phyloP scores from a whole-genome alignment of 2,888 invertebrate species.

The Conops quadrifasciatus region DNA sequence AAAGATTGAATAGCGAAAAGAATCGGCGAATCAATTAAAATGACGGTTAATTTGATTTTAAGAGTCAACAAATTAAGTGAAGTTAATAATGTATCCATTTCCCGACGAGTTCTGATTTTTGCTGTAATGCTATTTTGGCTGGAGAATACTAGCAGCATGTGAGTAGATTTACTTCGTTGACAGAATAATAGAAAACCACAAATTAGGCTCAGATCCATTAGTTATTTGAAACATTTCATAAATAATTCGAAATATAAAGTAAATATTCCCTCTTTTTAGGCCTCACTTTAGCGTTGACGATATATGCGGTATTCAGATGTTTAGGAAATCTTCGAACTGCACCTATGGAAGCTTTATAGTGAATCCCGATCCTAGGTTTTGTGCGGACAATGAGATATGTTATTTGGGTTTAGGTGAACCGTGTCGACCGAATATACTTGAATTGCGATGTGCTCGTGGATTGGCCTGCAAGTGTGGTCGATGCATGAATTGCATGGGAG shows the following conservation, averaged over 20 bases:
- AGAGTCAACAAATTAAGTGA: background rate
- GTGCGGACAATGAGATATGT: slow-evolving; percentile 20
- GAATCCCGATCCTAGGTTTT: background rate
- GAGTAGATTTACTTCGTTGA: background rate
- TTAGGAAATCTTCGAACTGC: slow-evolving; percentile 17
- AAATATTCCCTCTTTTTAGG: slow-evolving; percentile 4
- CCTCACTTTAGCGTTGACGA: slow-evolving; percentile 12
- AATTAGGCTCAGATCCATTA: no score
- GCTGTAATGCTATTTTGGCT: slow-evolving; percentile 17
- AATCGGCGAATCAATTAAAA: background rate
- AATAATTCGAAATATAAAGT: no score
- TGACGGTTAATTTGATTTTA: slow-evolving; percentile 10
- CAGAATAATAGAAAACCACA: no score
- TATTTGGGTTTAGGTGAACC: slow-evolving; percentile 21
- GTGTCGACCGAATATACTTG: slow-evolving; percentile 8
- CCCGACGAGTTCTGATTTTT: background rate
- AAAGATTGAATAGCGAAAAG: background rate
- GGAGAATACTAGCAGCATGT: slow-evolving; percentile 14
- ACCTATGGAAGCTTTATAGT: slow-evolving; percentile 15
- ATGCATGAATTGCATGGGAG: slow-evolving; percentile 21
- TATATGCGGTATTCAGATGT: slow-evolving; percentile 10
- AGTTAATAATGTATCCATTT: background rate
- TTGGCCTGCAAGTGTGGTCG: slow-evolving; percentile 24
- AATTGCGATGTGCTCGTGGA: slow-evolving; percentile 27
- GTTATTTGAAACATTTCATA: background rate